These are phyloP conservation scores for Trachymyrmex cornetzi DNA, from an alignment of 1,140 invertebrate species.

Conservation along the genomic window DNA sequence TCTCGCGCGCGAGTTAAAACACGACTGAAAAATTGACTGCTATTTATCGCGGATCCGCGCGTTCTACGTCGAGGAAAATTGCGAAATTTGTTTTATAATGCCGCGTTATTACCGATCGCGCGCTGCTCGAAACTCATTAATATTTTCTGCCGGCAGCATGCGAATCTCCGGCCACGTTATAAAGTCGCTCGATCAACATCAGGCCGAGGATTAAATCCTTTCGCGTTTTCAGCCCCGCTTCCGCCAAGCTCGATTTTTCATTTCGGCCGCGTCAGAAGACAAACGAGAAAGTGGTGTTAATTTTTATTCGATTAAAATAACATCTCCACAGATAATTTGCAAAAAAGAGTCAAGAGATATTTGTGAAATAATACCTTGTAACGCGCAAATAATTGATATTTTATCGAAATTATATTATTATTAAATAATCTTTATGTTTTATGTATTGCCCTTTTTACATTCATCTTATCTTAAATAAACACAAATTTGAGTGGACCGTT, in stretches of 20 bases:
- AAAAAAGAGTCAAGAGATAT: conserved; percentile 10
- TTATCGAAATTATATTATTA: neutral
- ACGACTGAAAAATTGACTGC: conserved; percentile 54
- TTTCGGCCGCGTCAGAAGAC: conserved; percentile 25
- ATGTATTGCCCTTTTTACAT: too few species aligned
- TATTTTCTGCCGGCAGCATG: conserved; percentile 56
- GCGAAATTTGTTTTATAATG: conserved; percentile 67
- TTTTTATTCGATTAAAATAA: conserved; percentile 45
- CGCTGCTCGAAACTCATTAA: conserved; percentile 57
- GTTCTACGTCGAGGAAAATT: conserved; percentile 27
- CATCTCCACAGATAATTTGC: neutral
- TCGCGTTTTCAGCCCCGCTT: conserved; percentile 42
- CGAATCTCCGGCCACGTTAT: conserved; percentile 47
- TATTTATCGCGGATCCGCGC: conserved; percentile 47
- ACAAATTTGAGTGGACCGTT: too few species aligned
- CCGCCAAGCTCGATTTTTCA: conserved; percentile 39
- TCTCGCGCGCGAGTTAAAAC: conserved; percentile 14
- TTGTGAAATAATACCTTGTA: neutral
- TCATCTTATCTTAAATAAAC: too few species aligned
- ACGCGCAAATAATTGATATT: neutral
- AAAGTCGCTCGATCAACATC: conserved; percentile 63
- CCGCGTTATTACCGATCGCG: conserved; percentile 51
- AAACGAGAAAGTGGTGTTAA: conserved; percentile 23
- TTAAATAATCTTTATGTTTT: neutral
- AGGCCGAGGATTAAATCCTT: conserved; percentile 58